These are phyloP conservation scores for Falco rusticolus DNA, from an alignment of 2,797 vertebrate genomes.

Conservation along the genomic window DNA sequence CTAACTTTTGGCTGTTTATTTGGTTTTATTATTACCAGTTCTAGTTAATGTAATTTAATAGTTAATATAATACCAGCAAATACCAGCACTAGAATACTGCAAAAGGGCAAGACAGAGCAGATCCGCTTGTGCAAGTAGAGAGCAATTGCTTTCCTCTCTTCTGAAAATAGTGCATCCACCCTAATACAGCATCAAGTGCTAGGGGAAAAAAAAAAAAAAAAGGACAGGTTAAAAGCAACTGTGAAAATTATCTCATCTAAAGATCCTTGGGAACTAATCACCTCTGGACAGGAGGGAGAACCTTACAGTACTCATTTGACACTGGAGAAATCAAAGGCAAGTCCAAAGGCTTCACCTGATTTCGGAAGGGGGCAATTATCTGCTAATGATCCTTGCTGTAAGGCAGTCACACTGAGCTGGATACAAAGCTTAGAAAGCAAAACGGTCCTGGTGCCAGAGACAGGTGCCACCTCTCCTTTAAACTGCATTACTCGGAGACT, in stretches of 20 bases:
- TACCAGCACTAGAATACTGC: not conserved
- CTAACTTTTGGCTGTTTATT: not conserved
- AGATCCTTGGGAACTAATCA: not conserved
- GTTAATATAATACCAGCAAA: too few species aligned
- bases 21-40: not conserved
- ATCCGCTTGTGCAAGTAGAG: not conserved
- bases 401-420: not conserved
- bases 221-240: too few species aligned
- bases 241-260: not conserved
- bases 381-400: not conserved
- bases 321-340: not conserved
- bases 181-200: not conserved
- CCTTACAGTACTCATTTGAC: not conserved
- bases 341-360: not conserved
- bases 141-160: not conserved
- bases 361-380: not conserved
- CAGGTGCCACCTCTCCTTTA: not conserved
- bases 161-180: not conserved
- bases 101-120: not conserved
- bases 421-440: not conserved
- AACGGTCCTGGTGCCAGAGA: rapidly evolving
- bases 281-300: not conserved
- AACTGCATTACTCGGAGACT: not conserved
- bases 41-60: not conserved
- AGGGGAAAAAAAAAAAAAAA: not conserved